Percentiles rank a stretch among this genome's conserved stretches.
Evolutionary conservation across 2,113 vertebrate species (phyloP).

Genomic region (Phalacrocorax pelagicus): DNA sequence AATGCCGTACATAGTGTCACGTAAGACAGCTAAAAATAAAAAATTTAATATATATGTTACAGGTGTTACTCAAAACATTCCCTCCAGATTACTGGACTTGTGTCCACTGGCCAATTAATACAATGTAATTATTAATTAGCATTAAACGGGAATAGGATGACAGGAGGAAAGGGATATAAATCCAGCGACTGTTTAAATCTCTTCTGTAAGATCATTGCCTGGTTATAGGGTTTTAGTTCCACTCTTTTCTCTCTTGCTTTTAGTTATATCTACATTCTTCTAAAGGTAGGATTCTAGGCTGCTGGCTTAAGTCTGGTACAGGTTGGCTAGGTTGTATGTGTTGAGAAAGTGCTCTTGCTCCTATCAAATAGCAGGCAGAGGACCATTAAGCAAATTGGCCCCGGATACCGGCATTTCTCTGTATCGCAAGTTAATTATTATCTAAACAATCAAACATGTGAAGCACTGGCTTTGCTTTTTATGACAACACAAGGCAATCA

Average conservation of each 20-base stretch:
- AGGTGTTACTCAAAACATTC: background rate
- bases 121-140: background rate
- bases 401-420: background rate
- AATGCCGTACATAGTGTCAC: background rate
- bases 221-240: background rate
- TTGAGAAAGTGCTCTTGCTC: background rate
- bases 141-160: background rate
- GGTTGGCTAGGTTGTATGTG: background rate
- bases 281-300: background rate
- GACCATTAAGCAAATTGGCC: background rate
- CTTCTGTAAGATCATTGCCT: background rate
- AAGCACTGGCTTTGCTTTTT: background rate
- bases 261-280: background rate
- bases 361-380: background rate
- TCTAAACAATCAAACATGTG: background rate
- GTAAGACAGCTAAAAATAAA: background rate
- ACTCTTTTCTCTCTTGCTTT: background rate
- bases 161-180: background rate
- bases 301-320: background rate
- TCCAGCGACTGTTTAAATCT: background rate
- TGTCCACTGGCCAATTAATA: background rate
- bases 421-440: conserved; percentile 23
- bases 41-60: background rate
- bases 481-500: background rate
- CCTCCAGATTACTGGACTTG: background rate